Base-by-base conservation (phyloP, 2,797 vertebrate species). In the Heterohyrax brucei region DNA sequence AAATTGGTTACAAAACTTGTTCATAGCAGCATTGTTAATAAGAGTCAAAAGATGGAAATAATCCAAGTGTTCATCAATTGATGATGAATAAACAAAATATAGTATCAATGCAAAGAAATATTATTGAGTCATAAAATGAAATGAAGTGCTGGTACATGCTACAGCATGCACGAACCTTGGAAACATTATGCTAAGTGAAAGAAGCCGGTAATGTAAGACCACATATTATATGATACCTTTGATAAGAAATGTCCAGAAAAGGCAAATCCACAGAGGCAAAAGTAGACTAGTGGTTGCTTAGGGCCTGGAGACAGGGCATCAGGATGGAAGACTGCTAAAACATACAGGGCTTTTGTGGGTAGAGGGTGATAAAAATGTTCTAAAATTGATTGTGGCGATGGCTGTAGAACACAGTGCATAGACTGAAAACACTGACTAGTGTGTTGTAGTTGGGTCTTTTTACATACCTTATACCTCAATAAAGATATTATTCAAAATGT, bases 11-110 rank as follows among this genome's bases (percentile, higher is more conserved):
- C 28, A 48, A 46, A 90, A 76, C 22, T 46, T 76, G 14, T 85
- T 89, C 46, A 50, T 2, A 64, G 46, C 4, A 86, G 33, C n/a
- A 53, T 61, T 61, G 72, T n/a, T 4, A 12, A 12, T 83, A 64
- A 64, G 56, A 80, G 44, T 70, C 14, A 80, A 94, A 89, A 87
- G 75, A 39, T 50, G 21, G 48, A 95, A 94, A 77, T 8, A 77
- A 46, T 19, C 50, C 26, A 85, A 84, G 88, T 44, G 30, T 50
- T 3, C 53, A 73, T 73, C 53, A 82, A 5, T 19, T 75, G 28
- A 86, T 66, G 26, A 90, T 46, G 19, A 59, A 50, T 62, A 88
- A 91, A 68, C 59, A 84, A 79, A 62, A 89, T 61, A 14, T 22
- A 28, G n/a, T 46, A 83, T 46, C 10, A 44, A 75, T 21, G 70